Percentiles rank a stretch among this genome's conserved stretches.
Conservation (phyloP, 1,140 invertebrate genomes). For the Ceratosolen solmsi region DNA sequence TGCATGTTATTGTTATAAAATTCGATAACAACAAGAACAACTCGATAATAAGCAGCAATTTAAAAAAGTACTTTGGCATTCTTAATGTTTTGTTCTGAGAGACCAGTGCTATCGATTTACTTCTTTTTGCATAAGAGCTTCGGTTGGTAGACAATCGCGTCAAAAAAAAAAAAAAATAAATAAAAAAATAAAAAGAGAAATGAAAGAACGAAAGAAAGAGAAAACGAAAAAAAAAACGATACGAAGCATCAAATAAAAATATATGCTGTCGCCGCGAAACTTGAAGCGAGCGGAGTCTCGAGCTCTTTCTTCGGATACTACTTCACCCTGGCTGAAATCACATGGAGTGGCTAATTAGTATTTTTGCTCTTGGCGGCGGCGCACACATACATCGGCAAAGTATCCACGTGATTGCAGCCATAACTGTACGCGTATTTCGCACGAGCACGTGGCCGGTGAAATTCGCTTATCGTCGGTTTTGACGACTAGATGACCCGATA, state of each 20-base stretch:
- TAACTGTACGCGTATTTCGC: slow-evolving; percentile 40
- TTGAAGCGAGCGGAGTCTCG: background rate
- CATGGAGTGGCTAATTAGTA: background rate
- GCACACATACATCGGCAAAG: background rate
- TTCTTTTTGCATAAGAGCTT: background rate
- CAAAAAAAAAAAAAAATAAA: too few relatives aligned
- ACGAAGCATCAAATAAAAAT: slow-evolving; percentile 1
- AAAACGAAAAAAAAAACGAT: too few relatives aligned
- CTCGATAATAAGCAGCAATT: too few relatives aligned
- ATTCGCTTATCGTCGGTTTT: slow-evolving; percentile 38
- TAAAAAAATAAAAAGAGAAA: too few relatives aligned
- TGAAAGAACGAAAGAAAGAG: background rate
- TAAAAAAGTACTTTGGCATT: background rate
- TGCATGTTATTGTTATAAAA: too few relatives aligned
- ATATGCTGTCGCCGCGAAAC: background rate
- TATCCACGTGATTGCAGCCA: slow-evolving; percentile 16
- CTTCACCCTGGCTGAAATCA: background rate
- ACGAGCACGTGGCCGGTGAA: slow-evolving; percentile 56
- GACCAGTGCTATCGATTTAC: background rate
- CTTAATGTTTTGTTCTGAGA: background rate
- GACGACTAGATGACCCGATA: slow-evolving; percentile 21
- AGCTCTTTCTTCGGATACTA: background rate
- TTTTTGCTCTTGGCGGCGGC: background rate
- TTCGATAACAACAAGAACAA: too few relatives aligned
- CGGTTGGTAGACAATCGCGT: background rate